Evolutionary conservation across 1,140 invertebrate species (phyloP).

Genomic region (Eufriesea mexicana): DNA sequence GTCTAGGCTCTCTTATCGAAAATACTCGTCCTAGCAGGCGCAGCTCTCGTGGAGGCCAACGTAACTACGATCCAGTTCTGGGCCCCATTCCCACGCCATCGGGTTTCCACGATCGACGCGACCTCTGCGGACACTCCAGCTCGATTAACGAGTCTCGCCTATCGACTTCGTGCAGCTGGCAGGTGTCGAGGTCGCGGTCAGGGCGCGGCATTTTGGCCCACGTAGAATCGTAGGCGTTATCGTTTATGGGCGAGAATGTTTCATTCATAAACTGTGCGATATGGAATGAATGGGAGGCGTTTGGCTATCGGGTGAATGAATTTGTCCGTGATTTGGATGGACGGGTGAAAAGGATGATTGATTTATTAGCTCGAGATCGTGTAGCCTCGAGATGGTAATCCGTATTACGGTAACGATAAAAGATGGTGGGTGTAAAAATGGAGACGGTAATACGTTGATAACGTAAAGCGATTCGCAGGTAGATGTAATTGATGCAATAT

Average conservation of each 20-base stretch:
- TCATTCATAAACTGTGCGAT: constrained; percentile 6
- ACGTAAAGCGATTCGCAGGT: background rate
- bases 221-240: background rate
- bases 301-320: background rate
- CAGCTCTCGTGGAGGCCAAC: constrained; percentile 23
- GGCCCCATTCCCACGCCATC: constrained; percentile 6
- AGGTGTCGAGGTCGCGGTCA: constrained; percentile 15
- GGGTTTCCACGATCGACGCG: background rate
- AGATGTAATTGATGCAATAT: background rate
- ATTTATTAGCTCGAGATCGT: constrained; percentile 3
- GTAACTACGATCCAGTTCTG: background rate
- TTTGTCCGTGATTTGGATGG: background rate
- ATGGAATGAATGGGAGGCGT: background rate
- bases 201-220: background rate
- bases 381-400: background rate
- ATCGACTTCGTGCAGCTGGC: constrained; percentile 6
- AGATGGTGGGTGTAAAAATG: background rate
- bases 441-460: background rate
- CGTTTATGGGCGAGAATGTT: background rate
- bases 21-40: background rate
- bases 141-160: constrained; percentile 7
- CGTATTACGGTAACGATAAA: constrained; percentile 6
- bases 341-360: constrained; percentile 6
- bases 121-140: constrained; percentile 8
- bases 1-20: background rate